Percentiles rank a stretch among this genome's conserved stretches.
Conservation (phyloP, 2,113 vertebrate species). For the Empidonax traillii region DNA sequence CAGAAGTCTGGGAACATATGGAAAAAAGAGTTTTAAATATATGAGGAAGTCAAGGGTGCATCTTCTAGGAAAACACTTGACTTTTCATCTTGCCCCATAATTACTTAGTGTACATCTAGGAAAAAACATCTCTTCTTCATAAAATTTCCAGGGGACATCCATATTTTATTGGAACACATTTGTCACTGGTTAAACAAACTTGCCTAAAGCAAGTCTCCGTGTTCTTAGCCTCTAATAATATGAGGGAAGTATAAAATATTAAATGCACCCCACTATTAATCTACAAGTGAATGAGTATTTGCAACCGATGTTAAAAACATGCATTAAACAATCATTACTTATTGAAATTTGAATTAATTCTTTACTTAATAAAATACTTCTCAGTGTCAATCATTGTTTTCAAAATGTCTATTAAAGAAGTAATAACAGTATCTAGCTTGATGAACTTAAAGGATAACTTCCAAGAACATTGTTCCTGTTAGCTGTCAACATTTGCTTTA, state of each 20-base stretch:
- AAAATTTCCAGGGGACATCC: background rate
- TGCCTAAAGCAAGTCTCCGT: background rate
- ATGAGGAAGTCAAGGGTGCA: background rate
- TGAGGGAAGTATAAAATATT: background rate
- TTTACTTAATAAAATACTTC: background rate
- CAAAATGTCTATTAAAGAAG: background rate
- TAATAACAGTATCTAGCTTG: background rate
- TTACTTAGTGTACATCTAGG: background rate
- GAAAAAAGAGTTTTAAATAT: background rate
- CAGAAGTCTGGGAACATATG: background rate
- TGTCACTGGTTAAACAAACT: constrained; percentile 11
- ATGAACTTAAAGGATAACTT: background rate
- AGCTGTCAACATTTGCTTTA: background rate
- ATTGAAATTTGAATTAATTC: background rate
- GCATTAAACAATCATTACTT: background rate
- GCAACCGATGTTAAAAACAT: background rate
- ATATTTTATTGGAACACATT: constrained; percentile 33
- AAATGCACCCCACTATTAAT: background rate
- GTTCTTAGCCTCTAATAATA: background rate
- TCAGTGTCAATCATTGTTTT: background rate
- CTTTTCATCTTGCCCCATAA: background rate
- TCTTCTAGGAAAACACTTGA: background rate
- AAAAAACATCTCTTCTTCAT: background rate
- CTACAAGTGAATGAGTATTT: background rate
- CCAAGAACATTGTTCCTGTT: background rate